A percentile compares a stretch with the other conserved stretches of the same genome.
These are phyloP conservation scores for Huso huso DNA, from an alignment of 2,797 vertebrate species.

Conservation along the genomic window DNA sequence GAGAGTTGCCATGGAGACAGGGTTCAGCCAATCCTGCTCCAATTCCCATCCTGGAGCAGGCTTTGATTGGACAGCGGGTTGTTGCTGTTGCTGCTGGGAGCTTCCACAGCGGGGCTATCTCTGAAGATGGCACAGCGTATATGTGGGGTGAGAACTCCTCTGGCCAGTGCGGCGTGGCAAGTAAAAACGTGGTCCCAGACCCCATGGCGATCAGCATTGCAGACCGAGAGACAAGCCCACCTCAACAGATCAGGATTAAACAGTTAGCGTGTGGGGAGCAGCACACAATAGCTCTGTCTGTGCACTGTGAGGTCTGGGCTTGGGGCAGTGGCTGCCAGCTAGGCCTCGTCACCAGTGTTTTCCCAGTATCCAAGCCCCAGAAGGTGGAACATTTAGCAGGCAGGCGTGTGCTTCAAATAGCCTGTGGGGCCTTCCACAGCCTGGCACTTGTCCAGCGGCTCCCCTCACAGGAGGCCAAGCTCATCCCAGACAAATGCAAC, in stretches of 20 bases:
- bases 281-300: conserved; percentile 80
- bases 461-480: conserved; percentile 61
- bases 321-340: conserved; percentile 88
- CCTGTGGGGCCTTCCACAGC: conserved; percentile 83
- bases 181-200: conserved; percentile 64
- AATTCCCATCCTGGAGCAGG: conserved; percentile 65
- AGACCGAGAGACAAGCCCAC: conserved; percentile 59
- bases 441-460: conserved; percentile 82
- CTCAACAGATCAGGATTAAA: conserved; percentile 61
- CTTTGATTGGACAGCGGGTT: conserved; percentile 69
- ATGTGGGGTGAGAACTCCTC: conserved; percentile 91
- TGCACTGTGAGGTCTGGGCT: conserved; percentile 81
- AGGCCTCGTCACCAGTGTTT: conserved; percentile 61
- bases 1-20: conserved; percentile 74
- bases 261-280: conserved; percentile 84
- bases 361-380: conserved; percentile 80
- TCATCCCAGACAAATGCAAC: conserved; percentile 78
- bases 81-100: conserved; percentile 76
- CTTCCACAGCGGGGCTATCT: conserved; percentile 82
- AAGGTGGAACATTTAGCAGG: conserved; percentile 83
- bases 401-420: conserved; percentile 79
- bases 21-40: conserved; percentile 34
- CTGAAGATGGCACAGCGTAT: conserved; percentile 75
- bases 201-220: conserved; percentile 72
- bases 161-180: conserved; percentile 79